Evolutionary conservation across 1,140 invertebrate species (phyloP).

Genomic region (Ectropis grisescens): DNA sequence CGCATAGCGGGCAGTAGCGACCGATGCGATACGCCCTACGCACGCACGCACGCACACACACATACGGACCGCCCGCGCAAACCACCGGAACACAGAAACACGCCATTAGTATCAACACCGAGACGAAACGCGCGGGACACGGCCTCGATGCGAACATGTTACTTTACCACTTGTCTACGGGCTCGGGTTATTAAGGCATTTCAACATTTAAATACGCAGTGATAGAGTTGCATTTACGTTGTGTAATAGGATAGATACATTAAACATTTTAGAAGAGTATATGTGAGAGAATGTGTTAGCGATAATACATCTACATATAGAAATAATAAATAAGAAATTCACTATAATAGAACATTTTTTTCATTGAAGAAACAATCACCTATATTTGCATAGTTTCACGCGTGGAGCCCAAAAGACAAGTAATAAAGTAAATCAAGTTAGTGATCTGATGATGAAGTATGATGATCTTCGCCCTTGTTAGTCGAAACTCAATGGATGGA

Average conservation of each 20-base stretch:
- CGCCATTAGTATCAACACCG: constrained; percentile 52
- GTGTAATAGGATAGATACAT: no score
- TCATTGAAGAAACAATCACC: no score
- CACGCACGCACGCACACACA: constrained; percentile 51
- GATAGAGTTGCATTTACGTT: no score
- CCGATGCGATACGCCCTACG: constrained; percentile 70
- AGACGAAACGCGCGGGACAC: constrained; percentile 7
- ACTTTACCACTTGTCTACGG: constrained; percentile 33
- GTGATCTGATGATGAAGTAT: constrained; percentile 17
- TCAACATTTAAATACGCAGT: no score
- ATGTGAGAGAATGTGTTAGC: no score
- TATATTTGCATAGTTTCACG: no score
- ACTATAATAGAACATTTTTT: no score
- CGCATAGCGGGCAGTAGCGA: constrained; percentile 70
- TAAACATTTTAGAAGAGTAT: no score
- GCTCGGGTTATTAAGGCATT: no score
- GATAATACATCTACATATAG: no score
- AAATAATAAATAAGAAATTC: no score
- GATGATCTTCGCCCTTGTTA: constrained; percentile 41
- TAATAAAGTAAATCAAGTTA: constrained; percentile 50
- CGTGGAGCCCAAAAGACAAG: constrained; percentile 46
- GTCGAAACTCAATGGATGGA: constrained; percentile 24
- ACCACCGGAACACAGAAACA: constrained; percentile 68
- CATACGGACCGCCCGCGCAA: constrained; percentile 52
- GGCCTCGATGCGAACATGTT: constrained; percentile 5